Base-by-base conservation (phyloP, 1,140 invertebrate species). In the Brachionus rubens region DNA sequence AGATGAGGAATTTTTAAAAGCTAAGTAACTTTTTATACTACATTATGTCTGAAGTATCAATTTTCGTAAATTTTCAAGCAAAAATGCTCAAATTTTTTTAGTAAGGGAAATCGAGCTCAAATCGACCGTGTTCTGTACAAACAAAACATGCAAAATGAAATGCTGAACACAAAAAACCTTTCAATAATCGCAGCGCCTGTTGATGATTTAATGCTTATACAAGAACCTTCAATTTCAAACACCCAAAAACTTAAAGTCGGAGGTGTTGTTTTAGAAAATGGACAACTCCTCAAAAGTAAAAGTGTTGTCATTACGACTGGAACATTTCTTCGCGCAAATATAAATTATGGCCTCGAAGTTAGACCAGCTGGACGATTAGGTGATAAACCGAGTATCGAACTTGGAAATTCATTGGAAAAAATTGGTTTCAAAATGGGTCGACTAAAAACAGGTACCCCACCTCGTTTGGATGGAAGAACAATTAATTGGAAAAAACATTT, bases 371-470 rank as follows among this genome's bases (percentile, higher is more conserved):
- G 94, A 2, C 84, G 94, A 78, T 86, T 94, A 2, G 91, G 91
- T 7, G 94, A 96, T 83, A 88, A 88, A 78, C 89, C 93, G 1
- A 88, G 93, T 1, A 89, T 93, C 79, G 91, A 89, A 1, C 85
- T 96, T 67, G 92, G 92, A 2, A 86, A 90, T 78, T 93, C 91
- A 50, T 85, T 96, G 41, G 87, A 84, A 89, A 81, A 86, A 78
- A 79, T 84, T 90, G 88, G 89, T 26, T 92, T 96, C 81, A 87
- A 84, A 81, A 88, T 95, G 85, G 91, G 91, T n/a, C 85, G 93
- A 80, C 83, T 96, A 0, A 93, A 94, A 88, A 96, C 94, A 77
- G 92, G 90, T 14, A 96, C 94, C 19, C 94, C 94, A 4, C 92
- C 94, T 0, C 82, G 94, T 68, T 81, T 96, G 41, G 87, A 90